Percentiles rank a stretch among this genome's conserved stretches.
Evolutionary conservation across 2,113 vertebrate species (phyloP).

Genomic region (Blennius ocellaris): DNA sequence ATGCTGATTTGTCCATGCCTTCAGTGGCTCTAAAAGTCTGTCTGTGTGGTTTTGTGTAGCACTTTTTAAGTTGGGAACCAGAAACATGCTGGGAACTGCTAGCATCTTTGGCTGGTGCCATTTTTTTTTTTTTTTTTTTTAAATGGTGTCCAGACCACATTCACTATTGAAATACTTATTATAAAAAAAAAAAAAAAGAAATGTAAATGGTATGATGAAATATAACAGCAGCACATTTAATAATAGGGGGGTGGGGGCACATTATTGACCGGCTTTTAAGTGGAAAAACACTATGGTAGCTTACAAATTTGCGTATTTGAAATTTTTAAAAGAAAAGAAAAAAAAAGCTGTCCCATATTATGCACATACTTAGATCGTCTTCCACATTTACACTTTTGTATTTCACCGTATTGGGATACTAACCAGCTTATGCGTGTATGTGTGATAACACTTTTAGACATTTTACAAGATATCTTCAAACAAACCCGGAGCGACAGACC

Average conservation of each 20-base stretch:
- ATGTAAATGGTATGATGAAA: constrained; percentile 45
- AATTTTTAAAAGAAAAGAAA: constrained; percentile 13
- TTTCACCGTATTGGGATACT: constrained; percentile 38
- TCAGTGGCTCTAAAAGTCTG: constrained; percentile 61
- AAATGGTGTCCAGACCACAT: constrained; percentile 60
- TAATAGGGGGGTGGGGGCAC: constrained; percentile 8
- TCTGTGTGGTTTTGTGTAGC: constrained; percentile 50
- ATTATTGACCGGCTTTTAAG: constrained; percentile 29
- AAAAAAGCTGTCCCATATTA: constrained; percentile 27
- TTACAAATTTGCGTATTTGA: constrained; percentile 17
- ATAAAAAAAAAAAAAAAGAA: constrained; percentile 43
- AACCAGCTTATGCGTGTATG: constrained; percentile 19
- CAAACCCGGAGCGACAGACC: constrained; percentile 28
- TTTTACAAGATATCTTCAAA: constrained; percentile 46
- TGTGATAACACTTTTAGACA: constrained; percentile 51
- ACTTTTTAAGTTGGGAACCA: constrained; percentile 54
- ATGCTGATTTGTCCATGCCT: constrained; percentile 81
- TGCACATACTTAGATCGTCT: constrained; percentile 41
- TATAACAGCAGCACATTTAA: constrained; percentile 60
- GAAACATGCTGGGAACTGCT: constrained; percentile 63
- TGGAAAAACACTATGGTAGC: constrained; percentile 37
- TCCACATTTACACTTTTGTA: constrained; percentile 33
- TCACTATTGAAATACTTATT: constrained; percentile 51
- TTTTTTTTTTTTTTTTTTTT: constrained; percentile 34
- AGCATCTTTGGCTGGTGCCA: constrained; percentile 73